Conservation (phyloP, 2,113 vertebrate genomes). For the Ifrita kowaldi region DNA sequence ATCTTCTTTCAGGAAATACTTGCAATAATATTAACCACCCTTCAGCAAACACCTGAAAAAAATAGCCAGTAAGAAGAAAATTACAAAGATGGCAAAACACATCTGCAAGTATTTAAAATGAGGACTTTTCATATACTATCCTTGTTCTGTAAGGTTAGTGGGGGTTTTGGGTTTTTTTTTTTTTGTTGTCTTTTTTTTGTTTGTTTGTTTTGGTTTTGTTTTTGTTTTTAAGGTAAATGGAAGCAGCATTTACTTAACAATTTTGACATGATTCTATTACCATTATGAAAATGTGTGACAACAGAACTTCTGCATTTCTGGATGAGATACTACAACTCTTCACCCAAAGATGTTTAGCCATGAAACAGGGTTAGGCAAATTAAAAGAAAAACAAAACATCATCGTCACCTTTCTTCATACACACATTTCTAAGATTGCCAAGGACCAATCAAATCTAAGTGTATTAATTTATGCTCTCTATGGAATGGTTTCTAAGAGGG, state of each 20-base stretch:
- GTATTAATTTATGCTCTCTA: not conserved
- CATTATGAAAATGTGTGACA: not conserved
- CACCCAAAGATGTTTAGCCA: fast-evolving
- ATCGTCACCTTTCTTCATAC: not conserved
- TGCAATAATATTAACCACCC: not conserved
- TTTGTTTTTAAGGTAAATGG: not conserved
- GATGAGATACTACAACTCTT: not conserved
- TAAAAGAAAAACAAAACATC: not conserved
- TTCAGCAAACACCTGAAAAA: not conserved
- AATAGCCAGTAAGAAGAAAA: not conserved
- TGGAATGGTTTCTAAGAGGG: not conserved
- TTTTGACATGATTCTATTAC: not conserved
- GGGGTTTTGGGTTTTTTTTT: not conserved
- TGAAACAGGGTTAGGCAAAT: not conserved
- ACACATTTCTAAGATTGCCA: not conserved
- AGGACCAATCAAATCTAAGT: not conserved
- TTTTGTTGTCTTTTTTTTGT: not conserved
- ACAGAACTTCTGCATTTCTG: not conserved
- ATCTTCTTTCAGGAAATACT: not conserved
- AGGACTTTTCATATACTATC: not conserved
- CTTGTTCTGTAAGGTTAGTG: not conserved
- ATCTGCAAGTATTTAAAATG: not conserved
- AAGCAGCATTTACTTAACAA: not conserved
- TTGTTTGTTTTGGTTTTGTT: too few species aligned
- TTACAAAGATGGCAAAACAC: not conserved